Percentiles rank a stretch among this genome's conserved stretches.
Evolutionary conservation across 30 jellyfish, hydroid and myxozoan species (phyloP).

Genomic region (Aurelia aurita): DNA sequence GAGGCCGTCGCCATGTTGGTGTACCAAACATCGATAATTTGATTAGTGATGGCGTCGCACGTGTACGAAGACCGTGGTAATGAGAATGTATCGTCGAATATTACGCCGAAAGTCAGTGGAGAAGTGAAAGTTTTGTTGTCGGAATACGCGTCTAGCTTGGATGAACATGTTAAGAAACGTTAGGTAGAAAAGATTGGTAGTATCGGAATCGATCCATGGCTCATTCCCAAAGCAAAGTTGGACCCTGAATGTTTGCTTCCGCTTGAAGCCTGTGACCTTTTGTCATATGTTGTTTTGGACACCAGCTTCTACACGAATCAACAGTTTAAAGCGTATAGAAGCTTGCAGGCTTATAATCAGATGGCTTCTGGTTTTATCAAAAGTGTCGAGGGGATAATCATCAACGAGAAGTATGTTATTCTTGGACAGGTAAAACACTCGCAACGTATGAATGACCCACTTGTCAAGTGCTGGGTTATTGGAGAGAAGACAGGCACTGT

Average conservation of each 20-base stretch:
- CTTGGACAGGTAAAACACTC: slow-evolving; percentile 55
- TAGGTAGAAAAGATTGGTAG: slow-evolving; percentile 11
- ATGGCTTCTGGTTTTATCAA: slow-evolving; percentile 46
- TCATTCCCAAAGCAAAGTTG: slow-evolving; percentile 1
- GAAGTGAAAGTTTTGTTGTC: too few relatives aligned
- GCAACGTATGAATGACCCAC: slow-evolving; percentile 64
- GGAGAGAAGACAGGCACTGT: slow-evolving; percentile 40
- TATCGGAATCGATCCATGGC: slow-evolving; percentile 29
- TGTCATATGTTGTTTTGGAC: slow-evolving; percentile 59
- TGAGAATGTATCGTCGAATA: too few relatives aligned
- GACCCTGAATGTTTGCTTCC: slow-evolving; percentile 62
- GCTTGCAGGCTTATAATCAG: slow-evolving; percentile 59
- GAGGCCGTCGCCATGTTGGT: too few relatives aligned
- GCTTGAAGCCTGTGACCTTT: slow-evolving; percentile 44
- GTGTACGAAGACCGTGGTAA: too few relatives aligned
- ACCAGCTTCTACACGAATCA: slow-evolving; percentile 53
- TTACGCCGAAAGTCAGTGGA: too few relatives aligned
- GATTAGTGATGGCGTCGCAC: too few relatives aligned
- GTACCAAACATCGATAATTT: too few relatives aligned
- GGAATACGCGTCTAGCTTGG: too few relatives aligned
- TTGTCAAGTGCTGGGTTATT: slow-evolving; percentile 34
- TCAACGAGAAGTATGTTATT: slow-evolving; percentile 6
- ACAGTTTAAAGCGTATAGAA: slow-evolving; percentile 39
- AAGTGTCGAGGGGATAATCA: slow-evolving; percentile 34
- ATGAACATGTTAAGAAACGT: slow-evolving; percentile 30